A percentile compares a stretch with the other conserved stretches of the same genome.
phyloP scores from a whole-genome alignment of 53 echinoderm and acorn worm species.

The Holothuria scabra region DNA sequence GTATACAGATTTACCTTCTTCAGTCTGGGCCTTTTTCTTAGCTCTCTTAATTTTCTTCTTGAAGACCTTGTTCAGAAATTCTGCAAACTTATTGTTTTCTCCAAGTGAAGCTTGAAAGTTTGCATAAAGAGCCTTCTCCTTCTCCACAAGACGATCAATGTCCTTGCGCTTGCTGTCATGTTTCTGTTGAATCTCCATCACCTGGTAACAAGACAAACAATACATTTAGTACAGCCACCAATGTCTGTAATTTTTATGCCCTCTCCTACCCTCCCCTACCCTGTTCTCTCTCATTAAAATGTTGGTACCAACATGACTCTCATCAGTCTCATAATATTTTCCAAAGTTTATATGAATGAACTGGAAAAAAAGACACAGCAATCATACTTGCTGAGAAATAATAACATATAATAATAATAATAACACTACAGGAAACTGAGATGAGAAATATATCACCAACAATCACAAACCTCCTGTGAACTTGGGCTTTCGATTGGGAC shows the following conservation, averaged over 20 bases:
- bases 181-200: conserved; percentile 76
- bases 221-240: too few relatives aligned
- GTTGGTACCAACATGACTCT: not conserved
- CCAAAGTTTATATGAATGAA: too few relatives aligned
- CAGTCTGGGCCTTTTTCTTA: conserved; percentile 91
- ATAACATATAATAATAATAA: too few relatives aligned
- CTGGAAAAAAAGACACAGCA: too few relatives aligned
- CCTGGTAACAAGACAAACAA: conserved; percentile 31
- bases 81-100: conserved; percentile 98
- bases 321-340: too few relatives aligned
- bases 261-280: not conserved
- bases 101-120: conserved; percentile 95
- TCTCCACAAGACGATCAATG: conserved; percentile 82
- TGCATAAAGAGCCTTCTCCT: conserved; percentile 92
- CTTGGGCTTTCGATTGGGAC: too few relatives aligned
- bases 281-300: not conserved
- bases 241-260: not conserved
- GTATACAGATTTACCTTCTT: conserved; percentile 67
- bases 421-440: too few relatives aligned
- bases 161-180: conserved; percentile 87
- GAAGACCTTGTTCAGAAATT: conserved; percentile 95
- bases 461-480: too few relatives aligned
- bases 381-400: too few relatives aligned
- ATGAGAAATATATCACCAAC: too few relatives aligned
- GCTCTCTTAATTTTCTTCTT: conserved; percentile 99